phyloP scores from a whole-genome alignment of 1,140 invertebrate genomes.

The Heliconius congener region DNA sequence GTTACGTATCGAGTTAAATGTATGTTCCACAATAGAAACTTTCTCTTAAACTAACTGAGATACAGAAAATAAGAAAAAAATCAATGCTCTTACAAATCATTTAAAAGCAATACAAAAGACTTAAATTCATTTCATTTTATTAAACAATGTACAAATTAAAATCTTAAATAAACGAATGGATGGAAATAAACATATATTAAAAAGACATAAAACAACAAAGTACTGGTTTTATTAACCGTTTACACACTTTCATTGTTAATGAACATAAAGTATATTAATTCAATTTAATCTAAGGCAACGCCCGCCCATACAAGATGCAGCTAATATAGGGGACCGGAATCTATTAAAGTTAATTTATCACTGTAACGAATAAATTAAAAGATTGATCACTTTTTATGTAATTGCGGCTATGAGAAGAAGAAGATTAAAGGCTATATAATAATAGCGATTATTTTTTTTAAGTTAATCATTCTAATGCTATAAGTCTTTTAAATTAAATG shows the following conservation, averaged over 20 bases:
- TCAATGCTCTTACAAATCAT: background rate
- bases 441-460: background rate
- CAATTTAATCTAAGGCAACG: slow-evolving; percentile 44
- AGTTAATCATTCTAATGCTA: background rate
- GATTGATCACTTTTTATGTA: slow-evolving; percentile 54
- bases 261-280: slow-evolving; percentile 54
- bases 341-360: slow-evolving; percentile 70
- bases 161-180: background rate
- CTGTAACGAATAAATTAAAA: slow-evolving; percentile 50
- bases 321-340: slow-evolving; percentile 44
- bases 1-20: background rate
- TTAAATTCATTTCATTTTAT: background rate
- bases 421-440: background rate
- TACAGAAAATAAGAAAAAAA: background rate
- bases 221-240: background rate
- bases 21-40: background rate
- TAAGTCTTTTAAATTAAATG: background rate
- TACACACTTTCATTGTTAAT: slow-evolving; percentile 35
- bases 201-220: slow-evolving; percentile 5
- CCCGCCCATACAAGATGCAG: slow-evolving; percentile 15
- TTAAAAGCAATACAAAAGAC: background rate
- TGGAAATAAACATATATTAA: background rate
- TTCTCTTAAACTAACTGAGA: background rate
- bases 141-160: background rate
- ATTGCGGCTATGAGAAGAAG: background rate